Base-by-base conservation (phyloP, 1,140 invertebrate species). In the Atta cephalotes region DNA sequence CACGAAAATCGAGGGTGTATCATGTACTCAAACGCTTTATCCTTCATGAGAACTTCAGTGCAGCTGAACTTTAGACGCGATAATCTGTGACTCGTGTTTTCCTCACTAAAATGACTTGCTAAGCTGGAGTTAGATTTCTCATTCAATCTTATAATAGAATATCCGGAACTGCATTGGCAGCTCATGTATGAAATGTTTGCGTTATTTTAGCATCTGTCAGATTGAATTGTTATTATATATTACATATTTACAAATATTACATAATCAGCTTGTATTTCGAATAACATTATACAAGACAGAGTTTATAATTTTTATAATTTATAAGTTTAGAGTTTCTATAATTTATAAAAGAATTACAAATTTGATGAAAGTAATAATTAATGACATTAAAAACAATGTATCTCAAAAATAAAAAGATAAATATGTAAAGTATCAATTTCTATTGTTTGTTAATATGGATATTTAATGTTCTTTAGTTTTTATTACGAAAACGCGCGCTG, bases 71-170 rank as follows among this genome's bases (percentile, higher is more conserved):
- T 74, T 45, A 84, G 70, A 74, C 68, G 39, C 53, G 68, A 84
- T 84, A 84, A 84, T 84, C 80, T 74, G 45, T 72, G 45, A 80
- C 78, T 80, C 65, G 49, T 60, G 53, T 49, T 72, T 56, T 62
- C 25, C 35, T 78, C 31, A 9, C 12, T 35, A 56, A 84, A 84
- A 74, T 14, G 80, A 39, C 39, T 31, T n/a, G 56, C 53, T 70
- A 81, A 81, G 49, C 56, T 21, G 68, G 56, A 63, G n/a, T 68
- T 82, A 49, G 45, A 71, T 63, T 65, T 87, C 49, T 51, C 66
- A 81, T 82, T 79, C 68, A 81, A 39, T 35, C 49, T 63, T n/a
- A 81, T 62, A 70, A 82, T 72, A 72, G 45, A 28, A 35, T 35
- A 62, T 74, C 68, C 70, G 80, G 53, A 72, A 60, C 53, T 72